Percentiles rank a stretch among this genome's conserved stretches.
phyloP scores from a whole-genome alignment of 2,113 vertebrate genomes.

The Neoarius graeffei region DNA sequence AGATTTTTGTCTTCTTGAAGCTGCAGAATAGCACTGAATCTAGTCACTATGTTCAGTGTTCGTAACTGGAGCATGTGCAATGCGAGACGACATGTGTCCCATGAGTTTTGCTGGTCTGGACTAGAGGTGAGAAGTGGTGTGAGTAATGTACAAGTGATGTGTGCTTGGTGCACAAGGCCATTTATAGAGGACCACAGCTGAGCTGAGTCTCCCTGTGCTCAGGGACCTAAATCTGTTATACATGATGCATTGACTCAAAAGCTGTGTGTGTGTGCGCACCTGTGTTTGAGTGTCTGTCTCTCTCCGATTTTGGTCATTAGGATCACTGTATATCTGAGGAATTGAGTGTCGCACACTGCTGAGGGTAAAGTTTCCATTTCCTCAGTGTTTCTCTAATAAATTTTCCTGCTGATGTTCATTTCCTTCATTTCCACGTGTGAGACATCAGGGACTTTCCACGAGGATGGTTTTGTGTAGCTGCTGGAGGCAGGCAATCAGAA shows the following conservation, averaged over 20 bases:
- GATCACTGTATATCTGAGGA: background rate
- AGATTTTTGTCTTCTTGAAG: background rate
- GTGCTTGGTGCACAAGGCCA: slow-evolving; percentile 3
- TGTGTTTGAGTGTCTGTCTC: background rate
- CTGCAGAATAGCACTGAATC: slow-evolving; percentile 9
- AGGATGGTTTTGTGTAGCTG: background rate
- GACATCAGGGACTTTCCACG: slow-evolving; percentile 11
- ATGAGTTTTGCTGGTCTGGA: slow-evolving; percentile 24
- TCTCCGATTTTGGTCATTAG: slow-evolving; percentile 21
- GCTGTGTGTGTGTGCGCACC: background rate
- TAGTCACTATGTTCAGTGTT: slow-evolving; percentile 8
- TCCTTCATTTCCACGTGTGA: slow-evolving; percentile 13
- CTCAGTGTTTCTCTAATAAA: slow-evolving; percentile 29
- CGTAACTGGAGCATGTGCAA: slow-evolving; percentile 35
- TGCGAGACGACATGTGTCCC: slow-evolving; percentile 30
- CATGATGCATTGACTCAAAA: background rate
- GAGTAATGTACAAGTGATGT: slow-evolving; percentile 31
- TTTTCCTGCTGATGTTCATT: slow-evolving; percentile 30
- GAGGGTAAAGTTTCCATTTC: slow-evolving; percentile 32
- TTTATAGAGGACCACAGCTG: slow-evolving; percentile 22
- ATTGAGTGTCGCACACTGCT: slow-evolving; percentile 17
- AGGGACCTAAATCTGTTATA: slow-evolving; percentile 14
- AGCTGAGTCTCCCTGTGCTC: background rate
- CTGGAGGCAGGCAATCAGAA: background rate
- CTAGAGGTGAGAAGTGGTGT: slow-evolving; percentile 31